Conservation (phyloP, 2,797 vertebrate species). For the Muscicapa striata region DNA sequence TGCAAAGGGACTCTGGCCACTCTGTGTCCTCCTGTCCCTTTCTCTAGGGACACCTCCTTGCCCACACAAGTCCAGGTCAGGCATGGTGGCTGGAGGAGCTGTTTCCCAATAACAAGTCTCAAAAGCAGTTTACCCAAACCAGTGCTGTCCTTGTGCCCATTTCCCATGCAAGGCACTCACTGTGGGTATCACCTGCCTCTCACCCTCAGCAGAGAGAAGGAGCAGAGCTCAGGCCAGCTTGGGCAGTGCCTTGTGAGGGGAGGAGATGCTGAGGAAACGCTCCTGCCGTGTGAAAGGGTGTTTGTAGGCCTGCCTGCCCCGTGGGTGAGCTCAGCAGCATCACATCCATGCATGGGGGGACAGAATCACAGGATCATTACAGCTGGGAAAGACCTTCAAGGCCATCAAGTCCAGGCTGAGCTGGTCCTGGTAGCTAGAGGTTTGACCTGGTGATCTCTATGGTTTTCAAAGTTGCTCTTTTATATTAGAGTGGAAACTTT, state of each 20-base stretch:
- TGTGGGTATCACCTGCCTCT: neutral
- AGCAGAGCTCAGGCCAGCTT: neutral
- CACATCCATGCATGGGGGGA: fast-evolving
- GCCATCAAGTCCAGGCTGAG: neutral
- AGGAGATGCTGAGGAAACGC: neutral
- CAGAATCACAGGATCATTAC: too few relatives aligned
- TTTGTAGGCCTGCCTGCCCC: neutral
- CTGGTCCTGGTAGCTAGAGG: neutral
- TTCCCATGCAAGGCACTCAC: fast-evolving
- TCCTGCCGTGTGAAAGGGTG: fast-evolving
- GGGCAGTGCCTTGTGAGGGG: neutral
- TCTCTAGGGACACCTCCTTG: neutral
- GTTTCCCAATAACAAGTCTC: neutral
- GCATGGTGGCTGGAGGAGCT: neutral
- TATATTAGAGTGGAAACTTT: neutral
- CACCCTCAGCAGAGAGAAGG: neutral
- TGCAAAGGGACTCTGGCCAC: neutral
- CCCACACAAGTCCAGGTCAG: neutral
- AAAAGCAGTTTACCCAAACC: neutral
- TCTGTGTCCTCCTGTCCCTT: neutral
- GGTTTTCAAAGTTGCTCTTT: neutral
- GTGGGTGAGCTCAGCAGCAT: neutral
- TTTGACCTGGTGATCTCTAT: neutral
- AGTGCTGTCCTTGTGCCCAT: neutral
- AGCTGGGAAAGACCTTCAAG: neutral